A percentile compares a stretch with the other conserved stretches of the same genome.
Conservation (phyloP, 1,140 invertebrate species). For the Lamellibrachia luymesi region DNA sequence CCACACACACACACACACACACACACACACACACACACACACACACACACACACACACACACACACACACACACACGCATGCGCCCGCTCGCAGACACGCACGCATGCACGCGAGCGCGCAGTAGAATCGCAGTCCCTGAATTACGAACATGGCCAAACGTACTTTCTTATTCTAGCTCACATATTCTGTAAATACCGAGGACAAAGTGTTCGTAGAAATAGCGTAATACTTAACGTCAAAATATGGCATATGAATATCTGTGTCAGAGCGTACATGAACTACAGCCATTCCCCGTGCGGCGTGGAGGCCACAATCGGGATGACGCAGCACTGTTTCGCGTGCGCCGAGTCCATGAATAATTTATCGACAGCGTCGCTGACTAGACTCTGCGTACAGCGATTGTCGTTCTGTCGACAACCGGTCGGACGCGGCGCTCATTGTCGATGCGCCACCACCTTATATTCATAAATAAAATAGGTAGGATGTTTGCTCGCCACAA, state of each 20-base stretch:
- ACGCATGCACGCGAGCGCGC: too few relatives aligned
- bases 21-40: too few relatives aligned
- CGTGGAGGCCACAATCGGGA: too few relatives aligned
- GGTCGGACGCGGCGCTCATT: not conserved
- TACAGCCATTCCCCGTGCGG: not conserved
- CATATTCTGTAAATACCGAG: not conserved
- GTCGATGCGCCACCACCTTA: not conserved
- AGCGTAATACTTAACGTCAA: not conserved
- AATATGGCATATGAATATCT: not conserved
- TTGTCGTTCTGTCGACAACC: not conserved
- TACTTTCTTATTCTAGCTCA: not conserved
- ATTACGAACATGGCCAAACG: too few relatives aligned
- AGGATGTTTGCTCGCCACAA: not conserved
- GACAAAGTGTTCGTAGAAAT: not conserved
- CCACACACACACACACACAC: too few relatives aligned
- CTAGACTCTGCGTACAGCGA: not conserved
- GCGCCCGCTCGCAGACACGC: too few relatives aligned
- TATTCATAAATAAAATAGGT: not conserved
- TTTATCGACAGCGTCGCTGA: conserved; percentile 3
- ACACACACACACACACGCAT: too few relatives aligned
- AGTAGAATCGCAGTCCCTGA: too few relatives aligned
- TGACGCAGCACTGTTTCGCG: not conserved
- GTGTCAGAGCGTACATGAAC: not conserved
- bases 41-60: too few relatives aligned
- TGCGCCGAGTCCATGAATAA: not conserved